phyloP scores from a whole-genome alignment of 2,888 invertebrate genomes.

The Cancer borealis region DNA sequence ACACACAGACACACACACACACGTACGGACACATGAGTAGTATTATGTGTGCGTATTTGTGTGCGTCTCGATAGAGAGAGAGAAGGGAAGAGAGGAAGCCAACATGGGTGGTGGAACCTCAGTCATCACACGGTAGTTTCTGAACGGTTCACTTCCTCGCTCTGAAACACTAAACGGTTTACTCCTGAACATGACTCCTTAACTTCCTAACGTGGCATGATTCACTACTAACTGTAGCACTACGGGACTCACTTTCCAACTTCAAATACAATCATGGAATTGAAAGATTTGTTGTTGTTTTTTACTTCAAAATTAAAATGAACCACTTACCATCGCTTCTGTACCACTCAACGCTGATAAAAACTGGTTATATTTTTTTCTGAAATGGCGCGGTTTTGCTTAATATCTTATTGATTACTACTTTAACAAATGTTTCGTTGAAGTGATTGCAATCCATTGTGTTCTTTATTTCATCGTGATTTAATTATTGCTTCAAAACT shows the following conservation, averaged over 20 bases:
- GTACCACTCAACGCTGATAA: not conserved
- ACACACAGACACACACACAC: not conserved
- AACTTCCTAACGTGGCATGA: slow-evolving; percentile 33
- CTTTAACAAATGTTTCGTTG: not conserved
- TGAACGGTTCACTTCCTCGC: not conserved
- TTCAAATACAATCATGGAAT: not conserved
- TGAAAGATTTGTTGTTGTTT: too few species aligned
- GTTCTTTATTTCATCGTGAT: not conserved
- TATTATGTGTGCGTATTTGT: not conserved
- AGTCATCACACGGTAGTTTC: not conserved
- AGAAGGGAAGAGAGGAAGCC: slow-evolving; percentile 1
- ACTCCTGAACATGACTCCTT: not conserved
- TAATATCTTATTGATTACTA: not conserved
- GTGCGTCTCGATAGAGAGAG: not conserved
- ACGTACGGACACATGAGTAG: not conserved
- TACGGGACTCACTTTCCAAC: not conserved
- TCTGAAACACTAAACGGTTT: not conserved
- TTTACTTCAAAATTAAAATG: not conserved
- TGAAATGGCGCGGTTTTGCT: not conserved
- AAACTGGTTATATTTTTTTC: not conserved
- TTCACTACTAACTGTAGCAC: slow-evolving; percentile 1
- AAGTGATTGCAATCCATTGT: not conserved
- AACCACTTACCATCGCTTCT: not conserved
- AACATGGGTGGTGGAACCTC: not conserved
- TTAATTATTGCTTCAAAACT: not conserved